Percentiles rank a stretch among this genome's conserved stretches.
phyloP scores from a whole-genome alignment of 2,113 vertebrate genomes.

The Cathartes aura region DNA sequence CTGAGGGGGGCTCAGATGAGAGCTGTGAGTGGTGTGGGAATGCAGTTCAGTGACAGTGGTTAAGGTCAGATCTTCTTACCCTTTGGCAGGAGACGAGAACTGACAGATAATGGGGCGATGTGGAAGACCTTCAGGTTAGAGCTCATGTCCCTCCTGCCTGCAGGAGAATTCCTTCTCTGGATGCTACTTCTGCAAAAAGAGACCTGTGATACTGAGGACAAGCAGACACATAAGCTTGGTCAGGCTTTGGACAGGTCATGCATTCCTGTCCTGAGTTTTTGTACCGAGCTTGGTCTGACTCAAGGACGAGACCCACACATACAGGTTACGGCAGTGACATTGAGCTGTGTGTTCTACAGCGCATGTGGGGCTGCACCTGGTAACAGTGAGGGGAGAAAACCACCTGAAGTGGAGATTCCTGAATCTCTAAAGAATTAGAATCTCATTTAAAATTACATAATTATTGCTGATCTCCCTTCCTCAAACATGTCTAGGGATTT shows the following conservation, averaged over 20 bases:
- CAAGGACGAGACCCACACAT: rapidly evolving
- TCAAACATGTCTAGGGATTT: neutral
- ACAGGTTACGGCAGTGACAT: neutral
- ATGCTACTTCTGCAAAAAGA: neutral
- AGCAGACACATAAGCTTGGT: too few species aligned
- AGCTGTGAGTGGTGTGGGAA: neutral
- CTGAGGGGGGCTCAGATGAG: rapidly evolving
- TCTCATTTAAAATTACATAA: neutral
- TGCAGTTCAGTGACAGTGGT: neutral
- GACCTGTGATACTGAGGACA: neutral
- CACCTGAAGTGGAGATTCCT: neutral
- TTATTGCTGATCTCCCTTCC: neutral
- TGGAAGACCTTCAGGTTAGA: neutral
- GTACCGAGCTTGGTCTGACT: neutral
- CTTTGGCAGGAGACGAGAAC: neutral
- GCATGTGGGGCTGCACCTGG: rapidly evolving
- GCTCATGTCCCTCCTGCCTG: neutral
- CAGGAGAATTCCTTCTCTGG: neutral
- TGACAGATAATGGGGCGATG: neutral
- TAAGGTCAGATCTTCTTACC: neutral
- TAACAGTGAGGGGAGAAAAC: neutral
- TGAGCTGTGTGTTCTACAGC: rapidly evolving
- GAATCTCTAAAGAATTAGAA: neutral
- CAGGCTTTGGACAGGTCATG: neutral
- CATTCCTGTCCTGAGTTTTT: neutral